phyloP scores from a whole-genome alignment of 2,113 vertebrate genomes.

The Heterocephalus glaber region DNA sequence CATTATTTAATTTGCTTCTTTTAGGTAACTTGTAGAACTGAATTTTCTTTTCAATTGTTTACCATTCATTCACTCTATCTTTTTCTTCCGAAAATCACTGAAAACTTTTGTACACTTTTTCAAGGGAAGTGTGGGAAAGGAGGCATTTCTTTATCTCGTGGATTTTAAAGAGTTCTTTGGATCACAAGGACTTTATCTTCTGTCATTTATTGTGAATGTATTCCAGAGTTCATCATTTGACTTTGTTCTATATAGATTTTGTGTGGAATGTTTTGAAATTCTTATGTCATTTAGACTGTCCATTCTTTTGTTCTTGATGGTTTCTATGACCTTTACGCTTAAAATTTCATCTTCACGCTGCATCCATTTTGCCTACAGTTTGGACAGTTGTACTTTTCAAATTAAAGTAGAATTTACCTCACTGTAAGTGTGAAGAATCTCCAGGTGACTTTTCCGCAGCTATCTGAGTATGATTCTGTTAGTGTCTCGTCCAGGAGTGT shows the following conservation, averaged over 20 bases:
- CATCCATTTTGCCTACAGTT: not conserved
- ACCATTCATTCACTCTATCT: not conserved
- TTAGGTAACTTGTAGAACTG: not conserved
- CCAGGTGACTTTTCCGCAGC: not conserved
- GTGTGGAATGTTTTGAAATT: not conserved
- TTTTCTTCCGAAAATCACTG: not conserved
- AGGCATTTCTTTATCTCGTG: not conserved
- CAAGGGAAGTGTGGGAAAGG: not conserved
- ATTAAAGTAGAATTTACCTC: not conserved
- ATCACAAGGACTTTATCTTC: not conserved
- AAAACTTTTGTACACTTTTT: not conserved
- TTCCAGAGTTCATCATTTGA: not conserved
- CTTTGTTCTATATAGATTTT: not conserved
- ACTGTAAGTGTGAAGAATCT: not conserved
- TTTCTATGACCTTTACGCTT: not conserved
- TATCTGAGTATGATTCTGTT: not conserved
- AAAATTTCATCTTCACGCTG: not conserved
- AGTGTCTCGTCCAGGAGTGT: fast-evolving
- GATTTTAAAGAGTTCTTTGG: not conserved
- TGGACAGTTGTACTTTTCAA: not conserved
- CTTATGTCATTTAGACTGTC: not conserved
- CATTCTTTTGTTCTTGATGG: not conserved
- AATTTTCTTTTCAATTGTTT: not conserved
- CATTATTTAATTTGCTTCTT: not conserved
- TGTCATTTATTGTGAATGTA: not conserved